Percentiles rank a stretch among this genome's conserved stretches.
These are phyloP conservation scores for Ptychodera flava DNA, from an alignment of 35 echinoderm and acorn worm genomes.

Conservation along the genomic window DNA sequence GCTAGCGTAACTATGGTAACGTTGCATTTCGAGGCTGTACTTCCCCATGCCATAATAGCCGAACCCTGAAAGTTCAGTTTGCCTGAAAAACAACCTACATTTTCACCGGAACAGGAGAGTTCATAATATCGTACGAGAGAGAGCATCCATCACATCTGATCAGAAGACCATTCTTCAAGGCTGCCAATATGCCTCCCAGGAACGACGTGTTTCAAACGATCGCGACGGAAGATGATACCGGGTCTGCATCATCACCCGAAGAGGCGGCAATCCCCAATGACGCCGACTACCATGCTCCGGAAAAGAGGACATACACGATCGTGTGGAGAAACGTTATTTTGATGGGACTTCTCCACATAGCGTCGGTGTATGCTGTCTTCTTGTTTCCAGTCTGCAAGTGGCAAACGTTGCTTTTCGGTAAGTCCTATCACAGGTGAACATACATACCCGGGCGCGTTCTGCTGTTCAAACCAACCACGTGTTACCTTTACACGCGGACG, in stretches of 20 bases:
- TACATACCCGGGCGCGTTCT: too few species aligned
- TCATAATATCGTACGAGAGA: background rate
- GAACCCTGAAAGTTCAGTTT: background rate
- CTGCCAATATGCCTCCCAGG: background rate
- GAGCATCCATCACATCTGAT: background rate
- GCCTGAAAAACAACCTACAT: background rate
- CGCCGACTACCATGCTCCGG: background rate
- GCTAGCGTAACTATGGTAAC: background rate
- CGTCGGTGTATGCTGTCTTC: conserved; percentile 26
- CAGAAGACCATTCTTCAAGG: too few species aligned
- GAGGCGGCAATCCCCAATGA: background rate
- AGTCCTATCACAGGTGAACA: background rate
- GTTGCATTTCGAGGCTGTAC: background rate
- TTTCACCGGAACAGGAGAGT: background rate
- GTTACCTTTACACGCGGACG: too few species aligned
- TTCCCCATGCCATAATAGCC: background rate
- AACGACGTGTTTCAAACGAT: background rate
- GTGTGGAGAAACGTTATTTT: conserved; percentile 49
- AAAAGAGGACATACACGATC: too few species aligned
- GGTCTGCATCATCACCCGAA: background rate
- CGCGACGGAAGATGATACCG: background rate
- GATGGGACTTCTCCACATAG: conserved; percentile 29
- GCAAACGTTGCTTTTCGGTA: conserved; percentile 53
- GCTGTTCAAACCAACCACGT: too few species aligned
- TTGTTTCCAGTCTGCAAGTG: conserved; percentile 35